Evolutionary conservation across 2,113 vertebrate species (phyloP).

Genomic region (Alosa alosa): DNA sequence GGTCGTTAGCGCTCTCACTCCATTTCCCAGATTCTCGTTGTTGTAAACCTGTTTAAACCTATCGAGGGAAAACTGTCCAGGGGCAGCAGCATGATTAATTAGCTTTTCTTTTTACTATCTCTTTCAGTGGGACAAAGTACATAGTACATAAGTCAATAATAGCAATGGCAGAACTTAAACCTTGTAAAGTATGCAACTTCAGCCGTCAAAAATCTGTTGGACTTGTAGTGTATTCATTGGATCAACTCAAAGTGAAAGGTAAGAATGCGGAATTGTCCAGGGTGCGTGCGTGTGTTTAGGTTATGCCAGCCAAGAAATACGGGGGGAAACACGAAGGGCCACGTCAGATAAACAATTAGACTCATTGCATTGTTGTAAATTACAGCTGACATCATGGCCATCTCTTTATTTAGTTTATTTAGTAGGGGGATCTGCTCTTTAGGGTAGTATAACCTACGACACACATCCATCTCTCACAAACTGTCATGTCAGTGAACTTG

Average conservation of each 20-base stretch:
- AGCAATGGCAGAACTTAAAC: constrained; percentile 62
- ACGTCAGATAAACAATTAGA: background rate
- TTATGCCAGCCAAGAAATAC: background rate
- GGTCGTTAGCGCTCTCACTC: background rate
- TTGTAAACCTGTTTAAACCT: background rate
- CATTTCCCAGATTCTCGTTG: background rate
- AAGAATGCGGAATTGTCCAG: constrained; percentile 15
- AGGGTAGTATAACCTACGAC: too few species aligned
- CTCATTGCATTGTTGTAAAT: too few species aligned
- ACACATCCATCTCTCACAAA: too few species aligned
- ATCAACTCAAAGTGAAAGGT: constrained; percentile 70
- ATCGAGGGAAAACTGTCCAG: background rate
- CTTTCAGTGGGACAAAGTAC: constrained; percentile 26
- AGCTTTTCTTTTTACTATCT: background rate
- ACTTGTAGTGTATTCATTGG: constrained; percentile 59
- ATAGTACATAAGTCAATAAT: background rate
- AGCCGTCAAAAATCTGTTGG: constrained; percentile 64
- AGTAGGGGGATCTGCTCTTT: too few species aligned
- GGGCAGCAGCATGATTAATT: background rate
- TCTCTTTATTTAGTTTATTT: too few species aligned
- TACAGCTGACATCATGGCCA: too few species aligned
- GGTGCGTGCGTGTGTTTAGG: too few species aligned
- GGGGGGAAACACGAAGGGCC: background rate
- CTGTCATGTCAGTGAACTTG: background rate
- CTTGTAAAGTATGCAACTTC: constrained; percentile 69